A percentile compares a stretch with the other conserved stretches of the same genome.
Evolutionary conservation across 2,113 vertebrate genomes (phyloP).

Genomic region (Ctenomys sociabilis): DNA sequence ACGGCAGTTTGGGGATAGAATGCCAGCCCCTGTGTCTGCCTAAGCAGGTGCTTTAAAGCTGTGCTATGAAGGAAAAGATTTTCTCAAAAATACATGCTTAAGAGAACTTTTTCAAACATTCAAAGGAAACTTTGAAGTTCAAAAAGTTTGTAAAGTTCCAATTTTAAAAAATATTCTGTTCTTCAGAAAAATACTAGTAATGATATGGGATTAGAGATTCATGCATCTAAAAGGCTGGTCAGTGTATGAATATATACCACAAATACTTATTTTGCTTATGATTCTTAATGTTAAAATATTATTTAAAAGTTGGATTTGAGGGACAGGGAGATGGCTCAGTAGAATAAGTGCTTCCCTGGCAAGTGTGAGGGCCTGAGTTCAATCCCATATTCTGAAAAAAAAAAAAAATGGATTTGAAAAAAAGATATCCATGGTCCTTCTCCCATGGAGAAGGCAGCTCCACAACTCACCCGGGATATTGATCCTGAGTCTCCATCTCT

Average conservation of each 20-base stretch:
- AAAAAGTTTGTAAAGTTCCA: not conserved
- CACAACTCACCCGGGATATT: not conserved
- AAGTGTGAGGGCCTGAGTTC: too few species aligned
- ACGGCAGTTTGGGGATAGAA: too few species aligned
- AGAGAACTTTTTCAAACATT: not conserved
- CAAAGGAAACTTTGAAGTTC: not conserved
- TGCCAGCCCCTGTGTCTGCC: too few species aligned
- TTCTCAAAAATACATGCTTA: not conserved
- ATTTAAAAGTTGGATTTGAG: not conserved
- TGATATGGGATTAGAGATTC: not conserved
- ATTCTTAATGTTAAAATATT: slow-evolving; percentile 3
- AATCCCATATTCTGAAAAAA: too few species aligned
- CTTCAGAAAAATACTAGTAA: slow-evolving; percentile 1
- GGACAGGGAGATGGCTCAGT: too few species aligned
- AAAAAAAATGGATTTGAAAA: too few species aligned
- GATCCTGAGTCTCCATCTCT: not conserved
- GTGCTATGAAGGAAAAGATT: not conserved
- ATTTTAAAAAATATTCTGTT: not conserved
- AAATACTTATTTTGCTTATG: not conserved
- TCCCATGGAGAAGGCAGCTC: not conserved
- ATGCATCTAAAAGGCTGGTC: not conserved
- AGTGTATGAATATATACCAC: not conserved
- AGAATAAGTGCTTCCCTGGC: too few species aligned
- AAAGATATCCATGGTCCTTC: not conserved
- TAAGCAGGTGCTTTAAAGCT: not conserved